phyloP scores from a whole-genome alignment of 2,888 invertebrate genomes.

The Nineta flava region DNA sequence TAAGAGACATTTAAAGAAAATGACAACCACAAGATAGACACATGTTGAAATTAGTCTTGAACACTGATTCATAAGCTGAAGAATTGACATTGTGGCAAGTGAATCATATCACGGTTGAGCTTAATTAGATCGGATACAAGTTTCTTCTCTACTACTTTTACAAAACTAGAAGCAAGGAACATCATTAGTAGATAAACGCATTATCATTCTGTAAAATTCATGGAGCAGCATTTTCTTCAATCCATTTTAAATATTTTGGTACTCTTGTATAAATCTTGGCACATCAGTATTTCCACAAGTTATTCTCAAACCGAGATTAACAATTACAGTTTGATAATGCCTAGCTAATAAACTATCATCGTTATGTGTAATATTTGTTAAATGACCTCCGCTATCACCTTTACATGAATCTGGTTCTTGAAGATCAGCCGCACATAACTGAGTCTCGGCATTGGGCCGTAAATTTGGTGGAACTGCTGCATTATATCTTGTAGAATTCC shows the following conservation, averaged over 20 bases:
- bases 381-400: constrained; percentile 32
- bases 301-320: constrained; percentile 26
- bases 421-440: constrained; percentile 29
- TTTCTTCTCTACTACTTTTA: too few relatives aligned
- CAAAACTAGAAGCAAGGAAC: too few relatives aligned
- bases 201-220: too few relatives aligned
- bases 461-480: constrained; percentile 18
- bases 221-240: constrained; percentile 19
- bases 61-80: too few relatives aligned
- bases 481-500: constrained; percentile 18
- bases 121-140: too few relatives aligned
- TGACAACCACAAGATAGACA: too few relatives aligned
- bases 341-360: constrained; percentile 12
- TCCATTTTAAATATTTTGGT: constrained; percentile 28
- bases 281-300: constrained; percentile 24
- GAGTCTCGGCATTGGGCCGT: constrained; percentile 23
- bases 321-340: constrained; percentile 27
- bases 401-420: constrained; percentile 25
- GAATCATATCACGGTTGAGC: too few relatives aligned
- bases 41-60: too few relatives aligned
- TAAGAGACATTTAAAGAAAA: too few relatives aligned
- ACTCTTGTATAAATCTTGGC: constrained; percentile 31
- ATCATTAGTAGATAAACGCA: too few relatives aligned
- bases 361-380: constrained; percentile 18
- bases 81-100: too few relatives aligned